Base-by-base conservation (phyloP, 1,140 invertebrate genomes). In the Zaprionus camerounensis region DNA sequence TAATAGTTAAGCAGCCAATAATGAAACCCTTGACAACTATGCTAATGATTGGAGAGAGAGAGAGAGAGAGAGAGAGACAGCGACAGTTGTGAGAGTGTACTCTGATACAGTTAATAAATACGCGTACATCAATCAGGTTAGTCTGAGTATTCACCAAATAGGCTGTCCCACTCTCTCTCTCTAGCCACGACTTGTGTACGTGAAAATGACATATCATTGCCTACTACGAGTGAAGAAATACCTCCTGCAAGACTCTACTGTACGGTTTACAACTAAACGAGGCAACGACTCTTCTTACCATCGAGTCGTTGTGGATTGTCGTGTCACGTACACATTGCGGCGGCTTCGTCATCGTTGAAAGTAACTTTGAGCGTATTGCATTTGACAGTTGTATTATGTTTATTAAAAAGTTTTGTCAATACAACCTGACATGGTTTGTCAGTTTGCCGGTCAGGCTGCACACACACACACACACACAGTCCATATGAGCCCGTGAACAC, bases 121-220 rank as follows among this genome's bases (percentile, higher is more conserved):
- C 69, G 78, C 62, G 72, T 61, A 88, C 83, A 87, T 88, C 83
- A 88, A 87, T 87, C 85, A 78, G 84, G 81, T 49, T 78, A 68
- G 71, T 72, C 83, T 62, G 80, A 44, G n/a, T 44, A 44, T 44
- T 44, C 41, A 44, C 41, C n/a, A 9, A 2, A 17, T 0, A 17
- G 41, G 2, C 17, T 17, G 6, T 44, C 41, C 5, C n/a, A 1
- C 41, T n/a, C 41, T 41, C 38, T 41, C 38, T 44, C 41, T 44
- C 0, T 15, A 5, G 15, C 2, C 15, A 2, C 38, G 38, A 78
- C 63, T 86, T 71, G 73, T 65, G 62, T 83, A 87, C 83, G 84
- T 87, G 83, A 87, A 88, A 87, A 88, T 88, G 78, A 81, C 84
- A 87, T 81, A 81, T 76, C 78, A 88, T 83, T 80, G 62, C 62